Conservation (phyloP, 2,888 invertebrate genomes). For the Oscheius myriophilus region DNA sequence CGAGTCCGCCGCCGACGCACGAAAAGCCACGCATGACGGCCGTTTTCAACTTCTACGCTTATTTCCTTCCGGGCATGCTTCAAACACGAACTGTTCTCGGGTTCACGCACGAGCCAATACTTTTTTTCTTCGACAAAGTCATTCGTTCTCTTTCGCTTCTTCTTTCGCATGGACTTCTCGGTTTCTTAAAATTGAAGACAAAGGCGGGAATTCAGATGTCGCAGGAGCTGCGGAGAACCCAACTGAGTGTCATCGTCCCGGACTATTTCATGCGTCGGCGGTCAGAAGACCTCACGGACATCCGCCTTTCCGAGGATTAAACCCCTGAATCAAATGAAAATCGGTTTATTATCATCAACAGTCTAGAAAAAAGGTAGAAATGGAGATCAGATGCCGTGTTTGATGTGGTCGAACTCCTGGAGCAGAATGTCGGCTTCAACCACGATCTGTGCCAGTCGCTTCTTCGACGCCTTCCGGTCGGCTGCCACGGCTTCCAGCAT, state of each 20-base stretch:
- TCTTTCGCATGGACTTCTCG: background rate
- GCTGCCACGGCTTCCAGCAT: conserved; percentile 16
- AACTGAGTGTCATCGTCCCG: conserved; percentile 50
- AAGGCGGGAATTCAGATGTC: conserved; percentile 16
- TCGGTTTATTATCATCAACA: background rate
- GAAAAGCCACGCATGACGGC: too few relatives aligned
- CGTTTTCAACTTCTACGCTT: too few relatives aligned
- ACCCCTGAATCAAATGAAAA: background rate
- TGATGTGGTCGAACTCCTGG: conserved; percentile 43
- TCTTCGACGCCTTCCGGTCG: background rate
- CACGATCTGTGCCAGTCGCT: conserved; percentile 20
- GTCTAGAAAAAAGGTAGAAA: background rate
- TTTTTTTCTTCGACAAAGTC: background rate
- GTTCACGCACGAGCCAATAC: background rate
- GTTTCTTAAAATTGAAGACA: too few relatives aligned
- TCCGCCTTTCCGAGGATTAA: background rate
- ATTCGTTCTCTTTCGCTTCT: background rate
- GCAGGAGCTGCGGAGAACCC: conserved; percentile 43
- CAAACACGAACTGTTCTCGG: background rate
- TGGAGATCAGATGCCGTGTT: conserved; percentile 4
- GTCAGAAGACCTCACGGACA: conserved; percentile 32
- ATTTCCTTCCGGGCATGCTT: too few relatives aligned
- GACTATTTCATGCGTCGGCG: conserved; percentile 54
- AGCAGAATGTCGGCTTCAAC: conserved; percentile 42
- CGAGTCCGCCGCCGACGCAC: too few relatives aligned